phyloP scores from a whole-genome alignment of 2,113 vertebrate genomes.

The Eurystomus gularis region DNA sequence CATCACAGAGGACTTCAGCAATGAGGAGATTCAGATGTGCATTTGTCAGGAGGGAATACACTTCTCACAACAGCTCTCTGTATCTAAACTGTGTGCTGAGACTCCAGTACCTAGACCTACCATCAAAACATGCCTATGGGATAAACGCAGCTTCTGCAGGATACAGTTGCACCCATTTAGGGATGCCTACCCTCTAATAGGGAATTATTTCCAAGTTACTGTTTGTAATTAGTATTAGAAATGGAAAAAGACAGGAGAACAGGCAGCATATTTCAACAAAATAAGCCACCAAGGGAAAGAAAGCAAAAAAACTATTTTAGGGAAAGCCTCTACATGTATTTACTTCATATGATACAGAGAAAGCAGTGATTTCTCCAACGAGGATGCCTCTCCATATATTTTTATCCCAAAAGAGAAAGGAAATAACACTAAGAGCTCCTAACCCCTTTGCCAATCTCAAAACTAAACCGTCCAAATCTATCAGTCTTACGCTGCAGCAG shows the following conservation, averaged over 20 bases:
- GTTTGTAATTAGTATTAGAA: not conserved
- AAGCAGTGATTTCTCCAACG: not conserved
- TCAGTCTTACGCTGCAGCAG: not conserved
- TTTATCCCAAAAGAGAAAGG: not conserved
- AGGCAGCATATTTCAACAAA: not conserved
- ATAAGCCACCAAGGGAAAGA: not conserved
- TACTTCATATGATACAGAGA: not conserved
- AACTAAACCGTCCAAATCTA: not conserved
- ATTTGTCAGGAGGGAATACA: rapidly evolving
- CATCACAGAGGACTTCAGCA: not conserved
- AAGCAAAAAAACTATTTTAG: not conserved
- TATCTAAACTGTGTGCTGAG: not conserved
- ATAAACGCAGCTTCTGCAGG: not conserved
- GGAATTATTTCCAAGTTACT: not conserved
- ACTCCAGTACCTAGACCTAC: not conserved
- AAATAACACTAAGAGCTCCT: not conserved
- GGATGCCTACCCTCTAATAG: not conserved
- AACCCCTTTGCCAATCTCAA: not conserved
- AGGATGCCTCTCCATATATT: not conserved
- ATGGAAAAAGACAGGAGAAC: not conserved
- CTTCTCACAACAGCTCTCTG: not conserved
- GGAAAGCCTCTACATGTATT: not conserved
- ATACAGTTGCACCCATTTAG: not conserved
- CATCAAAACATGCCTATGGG: not conserved
- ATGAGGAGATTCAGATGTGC: not conserved